Percentiles rank a stretch among this genome's conserved stretches.
phyloP scores from a whole-genome alignment of 2,113 vertebrate genomes.

The Electrona antarctica region DNA sequence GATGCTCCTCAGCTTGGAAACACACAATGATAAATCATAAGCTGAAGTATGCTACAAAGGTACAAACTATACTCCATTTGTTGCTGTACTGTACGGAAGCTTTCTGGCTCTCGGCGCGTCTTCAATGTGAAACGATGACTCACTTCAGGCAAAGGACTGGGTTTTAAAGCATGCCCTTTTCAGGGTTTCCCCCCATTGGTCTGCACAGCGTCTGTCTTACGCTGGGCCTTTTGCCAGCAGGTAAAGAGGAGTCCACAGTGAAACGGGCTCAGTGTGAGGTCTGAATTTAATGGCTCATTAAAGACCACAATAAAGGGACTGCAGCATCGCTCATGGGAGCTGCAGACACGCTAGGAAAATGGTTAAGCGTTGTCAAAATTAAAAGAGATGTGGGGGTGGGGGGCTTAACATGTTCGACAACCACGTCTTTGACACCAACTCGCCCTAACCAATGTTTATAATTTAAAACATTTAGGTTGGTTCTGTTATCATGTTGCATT shows the following conservation, averaged over 20 bases:
- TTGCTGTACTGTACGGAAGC: neutral
- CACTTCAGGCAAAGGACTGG: neutral
- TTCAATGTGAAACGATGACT: neutral
- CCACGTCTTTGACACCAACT: too few relatives aligned
- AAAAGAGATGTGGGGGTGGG: neutral
- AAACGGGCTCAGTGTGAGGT: constrained; percentile 11
- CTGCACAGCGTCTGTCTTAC: neutral
- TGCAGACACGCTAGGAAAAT: constrained; percentile 15
- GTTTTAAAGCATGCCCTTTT: neutral
- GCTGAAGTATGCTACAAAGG: neutral
- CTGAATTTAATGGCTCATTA: constrained; percentile 33
- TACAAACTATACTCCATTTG: neutral
- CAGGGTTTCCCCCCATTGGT: neutral
- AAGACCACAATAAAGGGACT: constrained; percentile 15
- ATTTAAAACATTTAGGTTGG: too few relatives aligned
- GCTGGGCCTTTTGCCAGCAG: constrained; percentile 5
- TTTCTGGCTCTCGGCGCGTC: neutral
- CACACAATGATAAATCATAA: neutral
- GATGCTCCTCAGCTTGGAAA: neutral
- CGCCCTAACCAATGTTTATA: too few relatives aligned
- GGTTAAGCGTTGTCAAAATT: constrained; percentile 7
- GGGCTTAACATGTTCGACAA: too few relatives aligned
- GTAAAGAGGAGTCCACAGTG: constrained; percentile 7
- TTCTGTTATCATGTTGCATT: neutral
- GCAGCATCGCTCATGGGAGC: constrained; percentile 5